Percentiles rank a stretch among this genome's conserved stretches.
Conservation (phyloP, 1,140 invertebrate species). For the Pseudomyrmex sp. region DNA sequence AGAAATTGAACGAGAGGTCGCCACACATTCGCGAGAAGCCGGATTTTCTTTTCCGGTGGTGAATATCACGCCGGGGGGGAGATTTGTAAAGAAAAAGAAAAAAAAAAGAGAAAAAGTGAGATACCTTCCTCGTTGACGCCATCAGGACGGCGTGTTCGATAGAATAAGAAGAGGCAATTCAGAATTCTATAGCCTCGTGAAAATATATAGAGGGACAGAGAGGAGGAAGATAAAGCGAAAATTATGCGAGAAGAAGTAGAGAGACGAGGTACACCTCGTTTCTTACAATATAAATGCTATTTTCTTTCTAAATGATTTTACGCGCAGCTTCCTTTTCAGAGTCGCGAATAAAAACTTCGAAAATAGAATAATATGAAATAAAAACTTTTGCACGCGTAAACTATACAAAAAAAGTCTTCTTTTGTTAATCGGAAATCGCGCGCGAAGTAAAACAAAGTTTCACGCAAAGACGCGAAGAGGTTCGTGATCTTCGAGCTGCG, state of each 20-base stretch:
- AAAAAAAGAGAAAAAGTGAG: background rate
- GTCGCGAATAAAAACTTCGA: background rate
- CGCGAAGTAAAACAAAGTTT: too few species aligned
- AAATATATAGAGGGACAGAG: slow-evolving; percentile 10
- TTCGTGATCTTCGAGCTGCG: background rate
- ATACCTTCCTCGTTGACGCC: slow-evolving; percentile 28
- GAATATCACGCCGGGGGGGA: slow-evolving; percentile 13
- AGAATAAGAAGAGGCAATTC: slow-evolving; percentile 39
- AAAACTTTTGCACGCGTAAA: background rate
- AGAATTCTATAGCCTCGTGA: slow-evolving; percentile 6
- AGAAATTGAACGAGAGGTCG: slow-evolving; percentile 3
- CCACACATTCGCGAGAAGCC: background rate
- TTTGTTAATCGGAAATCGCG: too few species aligned
- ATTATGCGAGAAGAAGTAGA: background rate
- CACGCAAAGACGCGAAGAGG: too few species aligned
- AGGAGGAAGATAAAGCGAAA: slow-evolving; percentile 2
- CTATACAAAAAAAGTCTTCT: background rate
- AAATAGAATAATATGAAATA: background rate
- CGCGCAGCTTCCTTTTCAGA: too few species aligned
- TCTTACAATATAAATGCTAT: slow-evolving; percentile 20
- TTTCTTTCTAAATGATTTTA: too few species aligned
- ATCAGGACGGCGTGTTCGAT: slow-evolving; percentile 4
- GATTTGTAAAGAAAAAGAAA: slow-evolving; percentile 29
- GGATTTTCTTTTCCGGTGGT: background rate
- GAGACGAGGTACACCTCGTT: background rate